Evolutionary conservation across 2,888 invertebrate genomes (phyloP).

Genomic region (Taphrorychus bicolor): DNA sequence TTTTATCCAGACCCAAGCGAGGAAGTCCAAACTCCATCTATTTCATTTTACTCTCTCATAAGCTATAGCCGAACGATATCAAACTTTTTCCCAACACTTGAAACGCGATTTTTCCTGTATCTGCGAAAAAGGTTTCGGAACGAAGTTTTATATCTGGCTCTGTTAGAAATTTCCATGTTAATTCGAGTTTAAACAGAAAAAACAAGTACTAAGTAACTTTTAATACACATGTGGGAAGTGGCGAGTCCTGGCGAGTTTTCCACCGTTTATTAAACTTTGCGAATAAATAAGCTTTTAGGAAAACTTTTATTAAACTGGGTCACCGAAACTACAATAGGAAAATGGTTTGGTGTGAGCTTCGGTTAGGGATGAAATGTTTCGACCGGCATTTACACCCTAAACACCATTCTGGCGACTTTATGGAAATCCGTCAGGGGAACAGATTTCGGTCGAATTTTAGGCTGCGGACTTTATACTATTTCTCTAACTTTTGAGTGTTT

Average conservation of each 20-base stretch:
- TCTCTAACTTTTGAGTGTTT: background rate
- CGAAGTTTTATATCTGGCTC: background rate
- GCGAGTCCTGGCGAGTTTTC: background rate
- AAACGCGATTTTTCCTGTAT: background rate
- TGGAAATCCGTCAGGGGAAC: constrained; percentile 5
- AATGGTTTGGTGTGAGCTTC: constrained; percentile 7
- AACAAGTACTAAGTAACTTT: constrained; percentile 4
- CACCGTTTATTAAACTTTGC: constrained; percentile 14
- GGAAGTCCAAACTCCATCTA: background rate
- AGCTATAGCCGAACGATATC: constrained; percentile 3
- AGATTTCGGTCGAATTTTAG: constrained; percentile 3
- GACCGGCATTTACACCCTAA: background rate
- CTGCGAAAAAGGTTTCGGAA: background rate
- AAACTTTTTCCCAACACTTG: constrained; percentile 5
- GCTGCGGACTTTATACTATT: background rate
- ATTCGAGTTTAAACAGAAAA: constrained; percentile 10
- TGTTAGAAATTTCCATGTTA: background rate
- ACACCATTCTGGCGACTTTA: constrained; percentile 5
- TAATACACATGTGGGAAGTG: constrained; percentile 10
- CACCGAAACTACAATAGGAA: constrained; percentile 5
- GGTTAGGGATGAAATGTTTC: constrained; percentile 6
- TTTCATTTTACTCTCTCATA: constrained; percentile 4
- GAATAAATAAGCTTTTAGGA: constrained; percentile 5
- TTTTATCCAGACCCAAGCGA: background rate
- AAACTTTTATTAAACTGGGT: constrained; percentile 16